Evolutionary conservation across 1,140 invertebrate genomes (phyloP).

Genomic region (Papilio polytes): DNA sequence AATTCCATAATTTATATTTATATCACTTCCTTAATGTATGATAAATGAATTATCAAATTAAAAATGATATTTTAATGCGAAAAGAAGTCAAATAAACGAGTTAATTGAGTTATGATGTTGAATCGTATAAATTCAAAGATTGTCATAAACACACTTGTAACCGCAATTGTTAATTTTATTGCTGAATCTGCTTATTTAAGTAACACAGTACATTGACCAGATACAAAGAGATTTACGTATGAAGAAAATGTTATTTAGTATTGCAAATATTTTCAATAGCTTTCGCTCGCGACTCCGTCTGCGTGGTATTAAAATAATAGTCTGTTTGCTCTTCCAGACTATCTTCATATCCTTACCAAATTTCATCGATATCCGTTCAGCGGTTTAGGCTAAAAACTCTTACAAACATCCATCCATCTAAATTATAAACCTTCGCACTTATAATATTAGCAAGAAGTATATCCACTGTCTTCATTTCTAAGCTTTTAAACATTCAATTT

Average conservation of each 20-base stretch:
- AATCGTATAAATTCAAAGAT: neutral
- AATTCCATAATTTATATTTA: neutral
- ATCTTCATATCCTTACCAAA: too few species aligned
- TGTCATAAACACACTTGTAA: slow-evolving; percentile 10
- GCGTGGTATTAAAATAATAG: too few species aligned
- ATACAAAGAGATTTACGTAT: neutral
- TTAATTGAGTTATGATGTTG: slow-evolving; percentile 21
- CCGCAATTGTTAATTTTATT: neutral
- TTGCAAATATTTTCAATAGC: neutral
- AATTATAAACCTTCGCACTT: too few species aligned
- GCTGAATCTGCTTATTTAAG: neutral
- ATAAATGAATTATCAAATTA: slow-evolving; percentile 14
- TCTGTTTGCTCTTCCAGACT: too few species aligned
- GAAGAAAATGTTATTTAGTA: neutral
- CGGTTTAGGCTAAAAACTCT: too few species aligned
- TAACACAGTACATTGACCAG: neutral
- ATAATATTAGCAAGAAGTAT: too few species aligned
- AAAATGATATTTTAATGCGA: neutral
- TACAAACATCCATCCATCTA: too few species aligned
- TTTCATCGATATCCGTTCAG: too few species aligned
- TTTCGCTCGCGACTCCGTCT: too few species aligned
- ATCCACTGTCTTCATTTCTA: too few species aligned
- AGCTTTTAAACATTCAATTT: too few species aligned
- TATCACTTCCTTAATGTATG: slow-evolving; percentile 3
- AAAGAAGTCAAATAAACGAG: slow-evolving; percentile 1